Evolutionary conservation across 2,797 vertebrate genomes (phyloP).

Genomic region (Girardinus metallicus): DNA sequence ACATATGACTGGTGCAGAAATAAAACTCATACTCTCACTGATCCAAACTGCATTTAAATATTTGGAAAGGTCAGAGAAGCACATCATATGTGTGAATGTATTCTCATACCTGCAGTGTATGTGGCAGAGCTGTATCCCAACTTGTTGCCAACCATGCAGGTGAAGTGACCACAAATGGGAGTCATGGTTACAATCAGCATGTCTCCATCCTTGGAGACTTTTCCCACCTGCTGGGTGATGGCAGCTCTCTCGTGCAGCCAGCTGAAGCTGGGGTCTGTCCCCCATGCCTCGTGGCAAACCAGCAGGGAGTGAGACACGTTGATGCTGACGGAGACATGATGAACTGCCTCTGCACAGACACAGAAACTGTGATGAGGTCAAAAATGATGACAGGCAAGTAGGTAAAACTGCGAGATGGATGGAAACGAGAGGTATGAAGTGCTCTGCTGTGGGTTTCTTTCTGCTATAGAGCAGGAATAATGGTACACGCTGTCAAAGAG

Average conservation of each 20-base stretch:
- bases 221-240: slow-evolving; percentile 66
- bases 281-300: slow-evolving; percentile 82
- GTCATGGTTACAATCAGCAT: slow-evolving; percentile 61
- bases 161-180: slow-evolving; percentile 80
- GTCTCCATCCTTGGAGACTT: slow-evolving; percentile 67
- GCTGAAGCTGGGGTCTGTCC: slow-evolving; percentile 77
- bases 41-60: background rate
- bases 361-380: slow-evolving; percentile 7
- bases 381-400: slow-evolving; percentile 12
- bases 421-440: slow-evolving; percentile 20
- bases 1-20: background rate
- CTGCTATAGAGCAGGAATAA: slow-evolving; percentile 51
- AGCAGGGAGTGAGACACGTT: slow-evolving; percentile 78
- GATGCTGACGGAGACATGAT: slow-evolving; percentile 81
- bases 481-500: slow-evolving; percentile 41
- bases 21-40: background rate
- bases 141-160: slow-evolving; percentile 80
- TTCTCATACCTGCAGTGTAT: slow-evolving; percentile 73
- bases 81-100: background rate
- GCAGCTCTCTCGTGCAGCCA: slow-evolving; percentile 77
- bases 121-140: slow-evolving; percentile 77
- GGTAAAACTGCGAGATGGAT: slow-evolving; percentile 19
- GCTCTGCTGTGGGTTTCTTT: slow-evolving; percentile 29
- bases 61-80: background rate
- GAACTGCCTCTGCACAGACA: slow-evolving; percentile 73